Percentiles rank a stretch among this genome's conserved stretches.
Conservation (phyloP, 2,113 vertebrate genomes). For the Dasypus novemcinctus region DNA sequence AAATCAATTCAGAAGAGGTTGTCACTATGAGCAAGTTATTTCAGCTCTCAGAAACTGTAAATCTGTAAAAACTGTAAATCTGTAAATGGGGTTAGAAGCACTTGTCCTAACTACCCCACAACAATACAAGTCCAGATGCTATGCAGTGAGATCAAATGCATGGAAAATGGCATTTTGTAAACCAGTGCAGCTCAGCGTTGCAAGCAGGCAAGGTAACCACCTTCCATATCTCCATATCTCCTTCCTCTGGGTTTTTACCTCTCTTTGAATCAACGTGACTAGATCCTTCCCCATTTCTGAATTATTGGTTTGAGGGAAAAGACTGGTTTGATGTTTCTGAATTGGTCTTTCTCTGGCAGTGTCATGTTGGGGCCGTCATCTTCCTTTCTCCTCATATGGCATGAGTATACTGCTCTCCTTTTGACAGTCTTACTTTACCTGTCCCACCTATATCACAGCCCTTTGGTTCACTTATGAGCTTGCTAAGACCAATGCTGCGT, state of each 20-base stretch:
- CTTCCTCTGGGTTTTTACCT: background rate
- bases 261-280: background rate
- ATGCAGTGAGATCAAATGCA: no score
- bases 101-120: background rate
- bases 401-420: background rate
- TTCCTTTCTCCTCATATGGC: background rate
- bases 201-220: background rate
- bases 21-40: background rate
- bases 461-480: background rate
- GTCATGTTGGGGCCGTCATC: background rate
- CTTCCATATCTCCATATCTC: rapidly evolving
- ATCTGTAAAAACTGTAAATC: background rate
- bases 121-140: rapidly evolving
- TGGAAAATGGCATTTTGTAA: background rate
- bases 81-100: background rate
- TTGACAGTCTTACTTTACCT: background rate
- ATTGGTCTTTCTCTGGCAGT: background rate
- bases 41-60: background rate
- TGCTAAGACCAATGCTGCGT: background rate
- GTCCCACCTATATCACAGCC: background rate
- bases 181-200: background rate
- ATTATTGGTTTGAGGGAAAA: background rate
- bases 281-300: background rate
- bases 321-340: background rate
- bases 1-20: background rate